phyloP scores from a whole-genome alignment of 2,797 vertebrate species.

The Cetoscarus ocellatus region DNA sequence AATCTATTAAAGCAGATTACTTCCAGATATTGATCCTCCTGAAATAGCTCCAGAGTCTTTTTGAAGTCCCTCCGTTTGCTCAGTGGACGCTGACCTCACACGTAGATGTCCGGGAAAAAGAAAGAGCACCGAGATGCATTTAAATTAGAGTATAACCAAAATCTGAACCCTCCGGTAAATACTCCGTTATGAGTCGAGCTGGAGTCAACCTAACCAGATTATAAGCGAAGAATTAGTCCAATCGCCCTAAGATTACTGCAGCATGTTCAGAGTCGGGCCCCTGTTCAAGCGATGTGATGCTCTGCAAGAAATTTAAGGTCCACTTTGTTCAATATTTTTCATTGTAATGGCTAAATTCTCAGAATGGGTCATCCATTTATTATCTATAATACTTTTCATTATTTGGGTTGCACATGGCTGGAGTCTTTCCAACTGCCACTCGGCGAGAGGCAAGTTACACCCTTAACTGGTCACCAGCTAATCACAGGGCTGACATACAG shows the following conservation, averaged over 20 bases:
- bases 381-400: too few relatives aligned
- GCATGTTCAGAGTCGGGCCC: not conserved
- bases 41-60: slow-evolving; percentile 49
- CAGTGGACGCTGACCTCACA: not conserved
- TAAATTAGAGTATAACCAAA: slow-evolving; percentile 6
- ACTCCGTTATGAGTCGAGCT: not conserved
- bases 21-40: slow-evolving; percentile 70
- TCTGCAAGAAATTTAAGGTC: slow-evolving; percentile 8
- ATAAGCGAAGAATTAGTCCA: not conserved
- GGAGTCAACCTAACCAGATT: slow-evolving; percentile 22
- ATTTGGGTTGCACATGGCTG: too few relatives aligned
- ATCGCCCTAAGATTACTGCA: slow-evolving; percentile 2
- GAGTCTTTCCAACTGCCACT: too few relatives aligned
- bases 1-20: slow-evolving; percentile 57
- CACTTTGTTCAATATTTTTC: too few relatives aligned
- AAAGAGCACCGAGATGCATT: not conserved
- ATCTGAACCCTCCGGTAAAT: slow-evolving; percentile 14
- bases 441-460: too few relatives aligned
- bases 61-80: slow-evolving; percentile 45
- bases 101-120: slow-evolving; percentile 7
- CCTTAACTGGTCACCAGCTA: too few relatives aligned
- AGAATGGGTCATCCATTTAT: too few relatives aligned
- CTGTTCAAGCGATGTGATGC: slow-evolving; percentile 13
- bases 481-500: too few relatives aligned
- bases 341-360: too few relatives aligned